These are phyloP conservation scores for Bombus waltoni DNA, from an alignment of 1,140 invertebrate genomes.

Conservation along the genomic window DNA sequence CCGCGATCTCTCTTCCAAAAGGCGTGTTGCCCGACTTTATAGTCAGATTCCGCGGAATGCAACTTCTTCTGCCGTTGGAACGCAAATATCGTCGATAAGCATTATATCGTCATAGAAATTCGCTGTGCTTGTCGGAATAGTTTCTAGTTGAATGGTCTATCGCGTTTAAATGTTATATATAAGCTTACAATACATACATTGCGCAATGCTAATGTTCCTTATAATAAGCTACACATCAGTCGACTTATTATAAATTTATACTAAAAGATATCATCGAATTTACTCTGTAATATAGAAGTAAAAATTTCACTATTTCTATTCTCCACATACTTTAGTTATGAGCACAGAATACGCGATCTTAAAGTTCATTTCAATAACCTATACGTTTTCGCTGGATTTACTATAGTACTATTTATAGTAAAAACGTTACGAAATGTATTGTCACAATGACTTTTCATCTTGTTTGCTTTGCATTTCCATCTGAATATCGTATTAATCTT, in stretches of 20 bases:
- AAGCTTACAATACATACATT: no score
- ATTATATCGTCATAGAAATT: not conserved
- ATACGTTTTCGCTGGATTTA: not conserved
- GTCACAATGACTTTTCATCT: not conserved
- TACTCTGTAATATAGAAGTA: no score
- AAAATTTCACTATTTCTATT: no score
- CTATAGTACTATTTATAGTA: not conserved
- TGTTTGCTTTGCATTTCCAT: not conserved
- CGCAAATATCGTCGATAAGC: not conserved
- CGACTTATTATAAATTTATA: no score
- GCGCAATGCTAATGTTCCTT: no score
- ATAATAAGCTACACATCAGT: no score
- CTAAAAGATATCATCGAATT: no score
- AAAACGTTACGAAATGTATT: not conserved
- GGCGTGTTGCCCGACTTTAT: slow-evolving; percentile 20
- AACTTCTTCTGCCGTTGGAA: not conserved
- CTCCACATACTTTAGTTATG: no score
- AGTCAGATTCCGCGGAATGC: slow-evolving; percentile 9
- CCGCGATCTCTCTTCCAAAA: slow-evolving; percentile 34
- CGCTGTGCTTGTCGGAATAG: not conserved
- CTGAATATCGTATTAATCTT: not conserved
- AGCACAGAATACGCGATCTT: no score
- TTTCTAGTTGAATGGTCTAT: no score
- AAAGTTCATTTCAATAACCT: no score
- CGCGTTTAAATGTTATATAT: not conserved